A percentile compares a stretch with the other conserved stretches of the same genome.
Conservation (phyloP, 2,888 invertebrate species). For the Campaea margaritaria region DNA sequence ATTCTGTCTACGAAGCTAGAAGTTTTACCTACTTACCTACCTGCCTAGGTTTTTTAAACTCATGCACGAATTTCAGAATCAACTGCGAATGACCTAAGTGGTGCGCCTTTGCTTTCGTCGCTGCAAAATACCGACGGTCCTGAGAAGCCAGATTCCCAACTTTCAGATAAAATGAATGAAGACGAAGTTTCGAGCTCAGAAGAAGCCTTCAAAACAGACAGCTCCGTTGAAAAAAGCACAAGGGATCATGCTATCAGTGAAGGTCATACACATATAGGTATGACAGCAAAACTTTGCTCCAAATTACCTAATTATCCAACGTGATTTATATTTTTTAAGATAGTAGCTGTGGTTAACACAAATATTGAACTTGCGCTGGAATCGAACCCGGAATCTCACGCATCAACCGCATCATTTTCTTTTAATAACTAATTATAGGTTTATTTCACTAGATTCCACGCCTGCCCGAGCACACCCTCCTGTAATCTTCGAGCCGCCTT, state of each 20-base stretch:
- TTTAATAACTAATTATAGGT: neutral
- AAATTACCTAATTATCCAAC: neutral
- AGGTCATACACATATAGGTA: slow-evolving; percentile 42
- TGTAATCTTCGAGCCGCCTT: slow-evolving; percentile 59
- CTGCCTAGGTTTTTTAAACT: neutral
- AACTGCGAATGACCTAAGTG: slow-evolving; percentile 28
- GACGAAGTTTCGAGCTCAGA: slow-evolving; percentile 92
- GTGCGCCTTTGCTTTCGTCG: slow-evolving; percentile 36
- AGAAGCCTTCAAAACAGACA: slow-evolving; percentile 80
- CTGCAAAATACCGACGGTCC: slow-evolving; percentile 53
- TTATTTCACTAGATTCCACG: slow-evolving; percentile 8
- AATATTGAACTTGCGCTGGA: too few species aligned
- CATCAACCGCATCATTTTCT: neutral
- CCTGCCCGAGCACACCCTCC: slow-evolving; percentile 41
- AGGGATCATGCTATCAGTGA: slow-evolving; percentile 27
- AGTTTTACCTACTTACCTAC: neutral
- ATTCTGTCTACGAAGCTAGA: neutral
- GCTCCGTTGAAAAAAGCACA: slow-evolving; percentile 39
- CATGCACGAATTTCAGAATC: slow-evolving; percentile 44
- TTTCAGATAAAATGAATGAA: slow-evolving; percentile 83
- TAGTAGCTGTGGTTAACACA: too few species aligned
- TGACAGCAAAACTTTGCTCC: neutral
- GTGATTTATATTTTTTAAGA: too few species aligned
- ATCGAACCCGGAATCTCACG: too few species aligned
- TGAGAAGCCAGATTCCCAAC: slow-evolving; percentile 69